Base-by-base conservation (phyloP, 2,797 vertebrate genomes). In the Clamator glandarius region DNA sequence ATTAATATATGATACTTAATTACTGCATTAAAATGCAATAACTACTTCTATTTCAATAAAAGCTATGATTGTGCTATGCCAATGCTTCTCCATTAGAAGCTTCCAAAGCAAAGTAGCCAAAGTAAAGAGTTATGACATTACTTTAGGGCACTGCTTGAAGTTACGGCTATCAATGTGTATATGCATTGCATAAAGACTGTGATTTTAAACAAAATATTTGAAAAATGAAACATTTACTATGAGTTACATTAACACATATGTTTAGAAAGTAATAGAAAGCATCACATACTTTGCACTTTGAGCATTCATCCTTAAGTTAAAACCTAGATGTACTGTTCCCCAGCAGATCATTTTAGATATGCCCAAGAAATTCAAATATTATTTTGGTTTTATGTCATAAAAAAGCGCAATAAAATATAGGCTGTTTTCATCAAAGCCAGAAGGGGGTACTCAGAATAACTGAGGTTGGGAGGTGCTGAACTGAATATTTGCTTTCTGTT, bases 401-500 rank as follows among this genome's bases (percentile, higher is more conserved):
- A 75, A 31, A n/a, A 8, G 5, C 41, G 5, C 41, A 87, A 88
- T 75, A 58, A 84, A 78, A 62, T 77, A 84, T 61, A 64, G 57
- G 33, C 57, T 87, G 52, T 90, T 92, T 73, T 89, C 61, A 61
- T 66, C 7, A 4, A 90, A 94, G 46, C 44, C 91, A 91, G 82
- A 85, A 94, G 86, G 64, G 57, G 48, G 69, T 92, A 76, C 69
- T 93, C 55, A 67, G 51, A 69, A 72, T 93, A 92, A 81, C 76
- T 44, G 68, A 75, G 46, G 50, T 77, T 80, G 52, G 29, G 69
- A 82, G 55, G 42, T 87, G 35, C 64, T 80, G n/a, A 92, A 83
- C 54, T 89, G 64, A 91, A 77, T 31, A 55, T 83, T 78, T 87
- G 36, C 70, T 61, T 83, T 44, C 52, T 58, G 48, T 78, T 74